Conservation (phyloP, 2,113 vertebrate genomes). For the Brachypodius melanocephalos region DNA sequence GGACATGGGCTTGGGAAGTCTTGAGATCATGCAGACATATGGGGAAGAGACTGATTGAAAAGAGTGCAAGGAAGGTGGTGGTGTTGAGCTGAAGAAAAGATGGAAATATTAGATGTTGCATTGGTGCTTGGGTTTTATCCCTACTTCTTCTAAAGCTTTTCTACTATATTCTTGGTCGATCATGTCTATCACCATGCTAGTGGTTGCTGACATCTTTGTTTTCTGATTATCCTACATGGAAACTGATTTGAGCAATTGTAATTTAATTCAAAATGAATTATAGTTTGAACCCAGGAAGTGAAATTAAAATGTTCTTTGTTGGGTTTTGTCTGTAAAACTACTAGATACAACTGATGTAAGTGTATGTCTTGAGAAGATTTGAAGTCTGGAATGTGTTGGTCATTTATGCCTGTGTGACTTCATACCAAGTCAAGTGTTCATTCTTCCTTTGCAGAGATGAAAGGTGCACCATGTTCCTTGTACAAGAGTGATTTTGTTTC, state of each 20-base stretch:
- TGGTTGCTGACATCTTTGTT: not conserved
- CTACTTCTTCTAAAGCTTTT: not conserved
- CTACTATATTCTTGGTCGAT: not conserved
- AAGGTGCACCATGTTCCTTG: not conserved
- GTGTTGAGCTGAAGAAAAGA: not conserved
- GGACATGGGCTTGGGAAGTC: not conserved
- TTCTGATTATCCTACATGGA: not conserved
- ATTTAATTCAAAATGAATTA: not conserved
- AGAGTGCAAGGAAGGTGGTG: not conserved
- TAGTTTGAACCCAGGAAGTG: not conserved
- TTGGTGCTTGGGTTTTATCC: not conserved
- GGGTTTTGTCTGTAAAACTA: not conserved
- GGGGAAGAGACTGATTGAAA: not conserved
- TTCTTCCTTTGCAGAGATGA: not conserved
- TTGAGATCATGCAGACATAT: not conserved
- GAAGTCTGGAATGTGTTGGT: not conserved
- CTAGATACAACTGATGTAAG: not conserved
- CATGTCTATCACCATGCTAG: not conserved
- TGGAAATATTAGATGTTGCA: not conserved
- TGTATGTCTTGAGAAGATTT: not conserved
- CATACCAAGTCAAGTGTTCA: not conserved
- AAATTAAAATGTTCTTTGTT: not conserved
- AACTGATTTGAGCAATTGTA: not conserved
- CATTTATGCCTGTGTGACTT: not conserved
- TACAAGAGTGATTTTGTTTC: not conserved